Evolutionary conservation across 2,797 vertebrate species (phyloP).

Genomic region (Peromyscus melanophrys): DNA sequence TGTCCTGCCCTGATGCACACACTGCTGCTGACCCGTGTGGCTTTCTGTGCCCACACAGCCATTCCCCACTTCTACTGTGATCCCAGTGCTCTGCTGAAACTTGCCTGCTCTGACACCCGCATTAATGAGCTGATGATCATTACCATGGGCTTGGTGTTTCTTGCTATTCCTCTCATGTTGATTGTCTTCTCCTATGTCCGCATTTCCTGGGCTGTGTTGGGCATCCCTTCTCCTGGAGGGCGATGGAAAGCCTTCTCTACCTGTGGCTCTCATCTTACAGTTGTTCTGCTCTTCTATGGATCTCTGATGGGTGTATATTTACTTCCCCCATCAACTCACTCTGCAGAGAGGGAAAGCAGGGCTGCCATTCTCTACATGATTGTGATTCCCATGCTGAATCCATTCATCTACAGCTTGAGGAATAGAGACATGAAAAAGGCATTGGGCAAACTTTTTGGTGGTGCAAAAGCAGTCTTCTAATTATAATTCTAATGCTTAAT

Average conservation of each 20-base stretch:
- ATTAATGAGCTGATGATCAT: slow-evolving; percentile 73
- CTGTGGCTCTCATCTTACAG: slow-evolving; percentile 75
- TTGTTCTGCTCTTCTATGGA: slow-evolving; percentile 78
- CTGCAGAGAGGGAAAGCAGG: slow-evolving; percentile 53
- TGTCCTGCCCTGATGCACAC: slow-evolving; percentile 72
- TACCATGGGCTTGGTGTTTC: slow-evolving; percentile 66
- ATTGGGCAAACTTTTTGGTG: slow-evolving; percentile 66
- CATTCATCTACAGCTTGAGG: slow-evolving; percentile 79
- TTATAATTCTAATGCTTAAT: neutral
- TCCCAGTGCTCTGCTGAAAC: slow-evolving; percentile 68
- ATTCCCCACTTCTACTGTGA: slow-evolving; percentile 77
- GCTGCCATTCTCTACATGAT: slow-evolving; percentile 75
- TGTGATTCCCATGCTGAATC: slow-evolving; percentile 78
- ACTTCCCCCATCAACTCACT: slow-evolving; percentile 61
- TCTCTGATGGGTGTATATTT: slow-evolving; percentile 78
- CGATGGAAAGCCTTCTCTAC: slow-evolving; percentile 76
- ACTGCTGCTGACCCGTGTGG: slow-evolving; percentile 57
- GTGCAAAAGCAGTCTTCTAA: slow-evolving; percentile 42
- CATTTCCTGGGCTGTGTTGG: slow-evolving; percentile 66
- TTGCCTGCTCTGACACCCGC: slow-evolving; percentile 69
- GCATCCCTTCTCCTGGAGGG: slow-evolving; percentile 56
- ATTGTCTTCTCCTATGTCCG: slow-evolving; percentile 65
- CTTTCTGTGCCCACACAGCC: slow-evolving; percentile 65
- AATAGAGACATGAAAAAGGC: slow-evolving; percentile 78
- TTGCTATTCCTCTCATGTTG: slow-evolving; percentile 56